Conservation (phyloP, 2,113 vertebrate genomes). For the Prionailurus bengalensis region DNA sequence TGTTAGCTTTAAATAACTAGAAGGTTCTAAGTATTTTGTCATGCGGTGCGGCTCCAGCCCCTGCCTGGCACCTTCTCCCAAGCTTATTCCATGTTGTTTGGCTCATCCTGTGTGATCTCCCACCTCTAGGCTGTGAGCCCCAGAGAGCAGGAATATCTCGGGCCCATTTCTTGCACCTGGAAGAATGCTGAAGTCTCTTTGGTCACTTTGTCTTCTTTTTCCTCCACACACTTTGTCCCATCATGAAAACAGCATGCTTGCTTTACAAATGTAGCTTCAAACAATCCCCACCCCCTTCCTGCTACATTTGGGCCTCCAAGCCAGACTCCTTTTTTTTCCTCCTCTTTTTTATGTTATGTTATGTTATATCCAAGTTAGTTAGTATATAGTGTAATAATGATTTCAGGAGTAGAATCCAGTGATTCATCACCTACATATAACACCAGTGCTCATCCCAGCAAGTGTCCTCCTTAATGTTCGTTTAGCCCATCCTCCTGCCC, state of each 20-base stretch:
- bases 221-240: no score
- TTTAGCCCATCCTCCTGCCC: no score
- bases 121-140: neutral
- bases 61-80: no score
- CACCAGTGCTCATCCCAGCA: no score
- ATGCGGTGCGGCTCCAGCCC: rapidly evolving
- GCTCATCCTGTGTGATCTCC: neutral
- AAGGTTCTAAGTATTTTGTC: neutral
- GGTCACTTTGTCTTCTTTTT: neutral
- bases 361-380: no score
- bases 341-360: no score
- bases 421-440: no score
- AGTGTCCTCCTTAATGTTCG: no score
- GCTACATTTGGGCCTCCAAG: neutral
- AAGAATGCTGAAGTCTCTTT: neutral
- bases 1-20: neutral
- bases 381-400: no score
- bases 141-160: neutral
- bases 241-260: neutral
- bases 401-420: no score
- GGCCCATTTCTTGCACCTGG: neutral
- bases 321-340: neutral
- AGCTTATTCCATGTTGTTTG: neutral
- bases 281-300: neutral
- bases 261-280: neutral